Base-by-base conservation (phyloP, 30 jellyfish, hydroid and myxozoan species). In the Cassiopea andromeda region DNA sequence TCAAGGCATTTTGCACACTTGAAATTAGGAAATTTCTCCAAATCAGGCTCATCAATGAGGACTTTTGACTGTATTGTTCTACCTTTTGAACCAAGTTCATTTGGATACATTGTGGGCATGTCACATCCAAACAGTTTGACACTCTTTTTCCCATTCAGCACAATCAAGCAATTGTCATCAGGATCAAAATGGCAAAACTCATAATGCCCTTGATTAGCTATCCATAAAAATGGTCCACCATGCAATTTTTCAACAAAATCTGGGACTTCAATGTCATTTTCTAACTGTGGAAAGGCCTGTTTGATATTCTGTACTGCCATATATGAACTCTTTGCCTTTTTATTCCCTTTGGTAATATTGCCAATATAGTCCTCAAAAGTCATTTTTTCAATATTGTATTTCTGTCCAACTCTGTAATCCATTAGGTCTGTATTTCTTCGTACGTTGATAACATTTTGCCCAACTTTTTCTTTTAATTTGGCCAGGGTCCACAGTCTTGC, bases 171-270 rank as follows among this genome's bases (percentile, higher is more conserved):
- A 82, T 96, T 96, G 58, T 96, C 99, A 84, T 96, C 99, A 7
- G 99, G 99, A 78, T 96, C 99, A 84, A 96, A 87, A 71, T 96
- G 99, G 70, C 99, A 96, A 64, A 96, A 96, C 49, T 96, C 99
- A 76, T 96, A 96, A 92, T 96, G 99, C 0, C 93, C 96, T 18
- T 84, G 17, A 16, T 94, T 78, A 1, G 98, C 99, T 48, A 96
- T 74, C 99, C 99, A 96, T 68, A 96, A 57, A 80, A 83, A 96
- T 16, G 99, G 99, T 14, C 99, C 99, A 14, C 96, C 97, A 48
- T 96, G 99, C 82, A 96, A 77, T 69, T 96, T 96, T 46, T 90
- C 94, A 1, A 96, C 97, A 78, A 92, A 85, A 1, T 68, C 89
- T 1, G 99, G 99, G 54, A 92, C 54, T 1, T 27, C 80, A 9